Percentiles rank a stretch among this genome's conserved stretches.
Conservation (phyloP, 1,140 invertebrate genomes). For the Dinoponera quadriceps region DNA sequence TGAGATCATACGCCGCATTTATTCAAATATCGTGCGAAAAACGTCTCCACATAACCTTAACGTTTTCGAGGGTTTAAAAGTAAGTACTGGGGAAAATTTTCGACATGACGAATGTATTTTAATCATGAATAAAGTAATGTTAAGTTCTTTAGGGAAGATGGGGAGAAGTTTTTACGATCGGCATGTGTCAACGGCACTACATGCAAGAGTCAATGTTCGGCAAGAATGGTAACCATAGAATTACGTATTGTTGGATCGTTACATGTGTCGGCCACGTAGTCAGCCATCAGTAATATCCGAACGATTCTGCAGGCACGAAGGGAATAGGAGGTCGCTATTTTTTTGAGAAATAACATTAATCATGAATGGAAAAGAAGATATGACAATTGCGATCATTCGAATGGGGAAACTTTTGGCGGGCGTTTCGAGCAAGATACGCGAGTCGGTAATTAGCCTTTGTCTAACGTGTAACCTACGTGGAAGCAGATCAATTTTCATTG, state of each 20-base stretch:
- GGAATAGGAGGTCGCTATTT: neutral
- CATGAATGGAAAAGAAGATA: conserved; percentile 36
- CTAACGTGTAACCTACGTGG: neutral
- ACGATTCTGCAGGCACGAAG: neutral
- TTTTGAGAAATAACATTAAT: neutral
- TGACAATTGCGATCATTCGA: conserved; percentile 31
- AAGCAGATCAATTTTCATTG: neutral
- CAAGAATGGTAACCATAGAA: conserved; percentile 33
- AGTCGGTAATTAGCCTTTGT: conserved; percentile 13
- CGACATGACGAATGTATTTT: neutral
- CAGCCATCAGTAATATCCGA: neutral
- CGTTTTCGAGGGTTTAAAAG: neutral
- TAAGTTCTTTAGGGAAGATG: too few relatives aligned
- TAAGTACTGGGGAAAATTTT: neutral
- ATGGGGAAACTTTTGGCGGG: conserved; percentile 28
- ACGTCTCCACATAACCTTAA: neutral
- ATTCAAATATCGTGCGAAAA: neutral
- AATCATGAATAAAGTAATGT: neutral
- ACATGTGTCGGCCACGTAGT: neutral
- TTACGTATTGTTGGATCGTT: conserved; percentile 39
- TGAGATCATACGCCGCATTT: neutral
- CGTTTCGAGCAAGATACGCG: neutral
- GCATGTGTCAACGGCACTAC: neutral
- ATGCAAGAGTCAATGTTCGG: neutral
- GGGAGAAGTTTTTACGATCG: too few relatives aligned